Evolutionary conservation across 2,113 vertebrate species (phyloP).

Genomic region (Clupea harengus): DNA sequence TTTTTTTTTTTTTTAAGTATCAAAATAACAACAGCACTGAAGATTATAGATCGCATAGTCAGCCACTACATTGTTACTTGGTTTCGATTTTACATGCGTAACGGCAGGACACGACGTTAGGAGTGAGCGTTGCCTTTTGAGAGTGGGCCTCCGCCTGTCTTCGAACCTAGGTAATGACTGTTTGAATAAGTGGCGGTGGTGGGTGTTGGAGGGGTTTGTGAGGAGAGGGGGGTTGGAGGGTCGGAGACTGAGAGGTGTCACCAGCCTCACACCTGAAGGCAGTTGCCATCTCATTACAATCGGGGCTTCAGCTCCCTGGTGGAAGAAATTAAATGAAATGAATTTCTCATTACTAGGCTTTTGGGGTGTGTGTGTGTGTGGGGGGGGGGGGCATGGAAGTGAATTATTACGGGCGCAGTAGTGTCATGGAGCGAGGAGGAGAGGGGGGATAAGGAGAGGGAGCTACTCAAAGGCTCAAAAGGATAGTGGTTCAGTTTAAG

Average conservation of each 20-base stretch:
- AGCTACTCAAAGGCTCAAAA: not conserved
- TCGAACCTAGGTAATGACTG: too few species aligned
- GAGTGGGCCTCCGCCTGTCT: too few species aligned
- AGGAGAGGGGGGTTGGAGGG: not conserved
- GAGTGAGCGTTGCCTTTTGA: not conserved
- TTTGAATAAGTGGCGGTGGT: not conserved
- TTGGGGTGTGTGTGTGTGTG: not conserved
- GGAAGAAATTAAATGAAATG: slow-evolving; percentile 31
- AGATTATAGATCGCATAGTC: not conserved
- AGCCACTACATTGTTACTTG: not conserved
- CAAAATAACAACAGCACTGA: not conserved
- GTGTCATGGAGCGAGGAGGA: not conserved
- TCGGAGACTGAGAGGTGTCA: not conserved
- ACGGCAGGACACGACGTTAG: not conserved
- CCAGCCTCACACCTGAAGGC: slow-evolving; percentile 4
- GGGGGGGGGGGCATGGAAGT: not conserved
- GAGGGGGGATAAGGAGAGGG: not conserved
- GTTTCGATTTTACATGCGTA: not conserved
- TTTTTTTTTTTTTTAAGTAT: not conserved
- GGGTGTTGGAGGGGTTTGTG: not conserved
- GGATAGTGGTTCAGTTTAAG: not conserved
- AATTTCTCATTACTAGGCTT: slow-evolving; percentile 34
- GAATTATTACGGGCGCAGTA: not conserved
- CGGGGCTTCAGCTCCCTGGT: not conserved
- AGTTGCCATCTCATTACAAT: slow-evolving; percentile 33